Evolutionary conservation across 2,797 vertebrate genomes (phyloP).

Genomic region (Aselliscus stoliczkanus): DNA sequence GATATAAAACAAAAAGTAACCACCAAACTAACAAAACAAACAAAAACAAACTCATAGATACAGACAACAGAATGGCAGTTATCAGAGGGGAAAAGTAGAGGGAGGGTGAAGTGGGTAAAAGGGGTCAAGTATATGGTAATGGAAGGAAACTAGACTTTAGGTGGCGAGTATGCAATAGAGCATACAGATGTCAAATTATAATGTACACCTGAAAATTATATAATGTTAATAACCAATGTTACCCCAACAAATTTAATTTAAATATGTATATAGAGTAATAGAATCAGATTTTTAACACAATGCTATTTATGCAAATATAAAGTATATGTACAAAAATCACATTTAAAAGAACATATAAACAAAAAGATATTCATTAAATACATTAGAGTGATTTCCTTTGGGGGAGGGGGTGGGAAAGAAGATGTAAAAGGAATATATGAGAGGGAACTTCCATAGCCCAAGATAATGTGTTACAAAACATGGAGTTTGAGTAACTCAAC

Average conservation of each 20-base stretch:
- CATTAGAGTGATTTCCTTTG: not conserved
- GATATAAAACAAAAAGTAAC: too few relatives aligned
- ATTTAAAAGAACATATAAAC: not conserved
- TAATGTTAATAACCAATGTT: not conserved
- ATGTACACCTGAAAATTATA: not conserved
- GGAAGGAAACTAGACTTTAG: too few relatives aligned
- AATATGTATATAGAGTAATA: not conserved
- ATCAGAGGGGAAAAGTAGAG: too few relatives aligned
- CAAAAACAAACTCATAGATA: too few relatives aligned
- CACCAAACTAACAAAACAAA: too few relatives aligned
- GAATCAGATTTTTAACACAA: not conserved
- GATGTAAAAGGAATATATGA: not conserved
- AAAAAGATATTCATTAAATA: not conserved
- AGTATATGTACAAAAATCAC: not conserved
- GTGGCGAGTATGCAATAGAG: too few relatives aligned
- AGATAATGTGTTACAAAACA: not conserved
- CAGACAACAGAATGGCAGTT: too few relatives aligned
- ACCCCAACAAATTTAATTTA: not conserved
- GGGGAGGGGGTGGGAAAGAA: not conserved
- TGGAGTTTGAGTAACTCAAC: not conserved
- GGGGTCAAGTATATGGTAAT: too few relatives aligned
- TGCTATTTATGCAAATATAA: not conserved
- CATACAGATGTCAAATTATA: not conserved
- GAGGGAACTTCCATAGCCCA: not conserved
- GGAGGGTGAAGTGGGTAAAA: too few relatives aligned